These are phyloP conservation scores for Prunella fulvescens DNA, from an alignment of 2,113 vertebrate genomes.

Conservation along the genomic window DNA sequence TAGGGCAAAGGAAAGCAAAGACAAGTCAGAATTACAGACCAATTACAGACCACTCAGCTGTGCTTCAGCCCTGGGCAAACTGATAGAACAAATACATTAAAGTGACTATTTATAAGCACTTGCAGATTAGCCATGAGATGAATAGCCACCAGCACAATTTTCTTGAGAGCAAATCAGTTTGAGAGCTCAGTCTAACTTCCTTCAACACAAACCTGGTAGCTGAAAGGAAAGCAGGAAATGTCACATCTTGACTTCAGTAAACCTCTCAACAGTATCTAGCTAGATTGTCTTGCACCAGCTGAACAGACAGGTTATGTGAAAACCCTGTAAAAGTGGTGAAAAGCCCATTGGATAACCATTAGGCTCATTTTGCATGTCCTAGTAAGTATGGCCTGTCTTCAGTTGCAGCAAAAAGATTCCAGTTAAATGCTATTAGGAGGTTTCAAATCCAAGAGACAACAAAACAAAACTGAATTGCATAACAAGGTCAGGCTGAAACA, in stretches of 20 bases:
- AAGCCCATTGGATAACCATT: background rate
- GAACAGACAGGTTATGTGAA: background rate
- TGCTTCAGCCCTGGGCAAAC: background rate
- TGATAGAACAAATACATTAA: background rate
- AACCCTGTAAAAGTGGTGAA: background rate
- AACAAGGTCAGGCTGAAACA: fast-evolving
- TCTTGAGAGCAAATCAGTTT: background rate
- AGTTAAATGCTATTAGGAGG: background rate
- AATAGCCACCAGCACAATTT: background rate
- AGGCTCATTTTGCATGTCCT: background rate
- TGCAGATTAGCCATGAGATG: background rate
- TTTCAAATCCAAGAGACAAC: background rate
- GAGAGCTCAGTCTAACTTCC: background rate
- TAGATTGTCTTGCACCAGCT: background rate
- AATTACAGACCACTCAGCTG: background rate
- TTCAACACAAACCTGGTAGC: background rate
- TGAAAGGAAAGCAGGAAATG: background rate
- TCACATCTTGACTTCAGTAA: background rate
- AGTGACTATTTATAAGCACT: background rate
- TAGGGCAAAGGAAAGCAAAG: background rate
- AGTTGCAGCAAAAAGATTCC: background rate
- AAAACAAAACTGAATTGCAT: background rate
- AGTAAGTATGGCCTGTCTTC: background rate
- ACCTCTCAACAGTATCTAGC: background rate
- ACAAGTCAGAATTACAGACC: background rate